Evolutionary conservation across 2,888 invertebrate genomes (phyloP), one percentile per base, ranked within the genome.

Genomic region (Drosophila austrosaltans): DNA sequence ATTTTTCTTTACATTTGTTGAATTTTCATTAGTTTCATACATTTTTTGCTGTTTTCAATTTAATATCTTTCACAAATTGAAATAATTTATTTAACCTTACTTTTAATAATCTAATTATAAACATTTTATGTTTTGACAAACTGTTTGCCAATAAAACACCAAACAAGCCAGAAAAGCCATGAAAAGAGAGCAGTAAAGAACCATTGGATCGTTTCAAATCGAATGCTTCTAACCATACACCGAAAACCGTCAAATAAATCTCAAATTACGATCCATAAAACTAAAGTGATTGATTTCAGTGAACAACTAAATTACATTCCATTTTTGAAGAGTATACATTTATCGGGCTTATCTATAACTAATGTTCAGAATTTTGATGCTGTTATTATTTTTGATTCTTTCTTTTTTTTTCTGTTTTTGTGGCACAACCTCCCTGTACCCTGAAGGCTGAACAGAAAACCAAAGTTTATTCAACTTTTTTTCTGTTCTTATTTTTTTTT

Each of bases 391-490:
- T 66, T 54, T 54, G 32, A 60, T 66, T 59, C 32, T 28, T 28
- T 28, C 4, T 16, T 16, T 16, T 16, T 16, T 16, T 16, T 16
- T 16, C 16, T 16, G 16, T 40, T 42, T 66, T 64, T 72, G 69
- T 61, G 71, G 74, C 70, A 69, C 65, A 72, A 75, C 76, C 80
- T 78, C 60, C 74, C 25, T 48, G 48, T 72, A 39, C 82, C 79
- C 75, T 63, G 70, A 60, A 73, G 84, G 75, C 62, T 63, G 44
- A 25, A 57, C 67, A 44, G 58, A 44, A 63, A 66, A 62, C 66
- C 72, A 84, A 79, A 85, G 77, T 87, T 87, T 79, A 77, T 87
- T 82, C 81, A 79, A 76, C 79, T 76, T 69, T 81, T 70, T 73
- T 64, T 20, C 5, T 70, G 71, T 64, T 20, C 77, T 76, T 69